Evolutionary conservation across 2,113 vertebrate species (phyloP).

Genomic region (Ginglymostoma cirratum): DNA sequence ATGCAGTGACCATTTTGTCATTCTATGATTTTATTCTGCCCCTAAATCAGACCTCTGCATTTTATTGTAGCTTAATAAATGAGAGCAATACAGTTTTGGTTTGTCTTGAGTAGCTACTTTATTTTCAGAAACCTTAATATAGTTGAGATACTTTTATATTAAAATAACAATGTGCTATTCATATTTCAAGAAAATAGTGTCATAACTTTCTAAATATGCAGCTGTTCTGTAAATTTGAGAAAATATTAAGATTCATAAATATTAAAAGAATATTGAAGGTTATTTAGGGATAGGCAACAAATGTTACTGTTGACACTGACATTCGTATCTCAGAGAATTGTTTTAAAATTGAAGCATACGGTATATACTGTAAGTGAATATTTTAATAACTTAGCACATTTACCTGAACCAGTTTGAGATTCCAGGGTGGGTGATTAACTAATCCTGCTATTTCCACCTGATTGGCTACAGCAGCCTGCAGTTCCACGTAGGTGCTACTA

Average conservation of each 20-base stretch:
- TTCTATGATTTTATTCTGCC: background rate
- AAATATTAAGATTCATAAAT: background rate
- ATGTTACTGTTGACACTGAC: background rate
- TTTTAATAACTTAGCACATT: conserved; percentile 10
- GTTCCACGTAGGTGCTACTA: conserved; percentile 51
- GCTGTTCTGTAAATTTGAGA: background rate
- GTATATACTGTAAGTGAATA: background rate
- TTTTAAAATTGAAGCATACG: background rate
- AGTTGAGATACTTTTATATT: background rate
- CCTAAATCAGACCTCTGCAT: background rate
- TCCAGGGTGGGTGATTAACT: conserved; percentile 67
- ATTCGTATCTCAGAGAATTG: background rate
- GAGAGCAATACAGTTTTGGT: background rate
- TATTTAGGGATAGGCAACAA: background rate
- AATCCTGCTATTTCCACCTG: conserved; percentile 58
- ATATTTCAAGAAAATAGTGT: background rate
- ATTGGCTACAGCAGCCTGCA: conserved; percentile 57
- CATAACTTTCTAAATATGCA: background rate
- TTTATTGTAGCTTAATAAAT: background rate
- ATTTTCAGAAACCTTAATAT: background rate
- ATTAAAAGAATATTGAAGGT: background rate
- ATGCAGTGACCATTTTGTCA: background rate
- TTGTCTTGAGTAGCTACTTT: background rate
- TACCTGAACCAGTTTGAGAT: conserved; percentile 68
- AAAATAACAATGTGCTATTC: background rate